A percentile compares a stretch with the other conserved stretches of the same genome.
Evolutionary conservation across 2,888 invertebrate genomes (phyloP).

Genomic region (Cheilosia vulpina): DNA sequence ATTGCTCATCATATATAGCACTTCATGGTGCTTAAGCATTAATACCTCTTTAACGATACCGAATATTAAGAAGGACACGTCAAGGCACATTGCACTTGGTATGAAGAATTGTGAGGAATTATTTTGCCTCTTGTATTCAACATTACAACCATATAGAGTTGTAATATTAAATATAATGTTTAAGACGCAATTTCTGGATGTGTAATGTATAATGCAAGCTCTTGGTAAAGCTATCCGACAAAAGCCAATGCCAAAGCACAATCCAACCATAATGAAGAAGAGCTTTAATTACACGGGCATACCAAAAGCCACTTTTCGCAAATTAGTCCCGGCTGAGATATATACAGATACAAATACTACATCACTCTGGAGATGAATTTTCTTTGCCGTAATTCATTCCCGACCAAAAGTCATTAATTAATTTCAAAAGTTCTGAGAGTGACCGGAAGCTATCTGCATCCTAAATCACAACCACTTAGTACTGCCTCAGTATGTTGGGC

Average conservation of each 20-base stretch:
- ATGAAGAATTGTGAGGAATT: conserved; percentile 19
- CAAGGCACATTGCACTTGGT: conserved; percentile 35
- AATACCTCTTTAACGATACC: conserved; percentile 63
- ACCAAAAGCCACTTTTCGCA: conserved; percentile 24
- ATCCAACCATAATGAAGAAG: conserved; percentile 2
- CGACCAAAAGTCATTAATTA: conserved; percentile 45
- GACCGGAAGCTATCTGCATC: neutral
- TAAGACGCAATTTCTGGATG: neutral
- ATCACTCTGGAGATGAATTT: conserved; percentile 17
- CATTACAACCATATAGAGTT: conserved; percentile 38
- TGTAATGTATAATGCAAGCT: neutral
- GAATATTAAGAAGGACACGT: conserved; percentile 56
- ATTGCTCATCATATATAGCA: conserved; percentile 69
- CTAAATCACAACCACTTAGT: neutral
- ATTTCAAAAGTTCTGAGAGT: conserved; percentile 37
- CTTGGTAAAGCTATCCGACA: neutral
- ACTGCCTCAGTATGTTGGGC: neutral
- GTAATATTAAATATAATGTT: conserved; percentile 48
- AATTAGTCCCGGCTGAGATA: conserved; percentile 10
- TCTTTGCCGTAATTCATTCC: conserved; percentile 1
- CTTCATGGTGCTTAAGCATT: conserved; percentile 70
- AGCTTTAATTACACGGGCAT: conserved; percentile 17
- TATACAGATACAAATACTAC: neutral
- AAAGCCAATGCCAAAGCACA: neutral
- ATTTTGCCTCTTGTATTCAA: conserved; percentile 12